phyloP scores from a whole-genome alignment of 2,797 vertebrate genomes.

The Megaceryle alcyon region DNA sequence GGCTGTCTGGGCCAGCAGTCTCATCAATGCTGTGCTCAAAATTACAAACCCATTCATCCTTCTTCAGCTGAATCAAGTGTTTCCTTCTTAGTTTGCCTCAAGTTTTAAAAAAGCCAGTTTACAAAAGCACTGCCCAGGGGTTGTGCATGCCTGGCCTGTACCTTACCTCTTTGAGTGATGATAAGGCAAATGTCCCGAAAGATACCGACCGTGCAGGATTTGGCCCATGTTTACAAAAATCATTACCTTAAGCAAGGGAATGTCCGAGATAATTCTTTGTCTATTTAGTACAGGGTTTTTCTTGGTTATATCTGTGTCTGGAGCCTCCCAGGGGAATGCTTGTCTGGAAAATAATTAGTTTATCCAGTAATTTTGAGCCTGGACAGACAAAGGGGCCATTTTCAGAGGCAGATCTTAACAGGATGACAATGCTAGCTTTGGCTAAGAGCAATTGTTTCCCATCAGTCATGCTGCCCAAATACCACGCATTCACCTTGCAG shows the following conservation, averaged over 20 bases:
- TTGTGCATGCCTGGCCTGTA: not conserved
- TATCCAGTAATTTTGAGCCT: not conserved
- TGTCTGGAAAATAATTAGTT: conserved; percentile 1
- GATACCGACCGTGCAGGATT: fast-evolving
- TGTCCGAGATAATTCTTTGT: not conserved
- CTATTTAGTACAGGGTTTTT: not conserved
- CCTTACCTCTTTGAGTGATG: not conserved
- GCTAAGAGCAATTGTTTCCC: not conserved
- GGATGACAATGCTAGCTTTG: not conserved
- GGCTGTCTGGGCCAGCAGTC: not conserved
- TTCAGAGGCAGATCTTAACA: not conserved
- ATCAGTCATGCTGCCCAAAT: fast-evolving
- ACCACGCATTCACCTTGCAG: fast-evolving
- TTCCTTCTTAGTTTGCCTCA: not conserved
- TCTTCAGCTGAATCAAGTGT: fast-evolving
- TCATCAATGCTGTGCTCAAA: not conserved
- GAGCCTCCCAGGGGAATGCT: not conserved
- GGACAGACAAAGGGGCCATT: not conserved
- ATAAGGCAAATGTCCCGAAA: not conserved
- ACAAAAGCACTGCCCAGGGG: not conserved
- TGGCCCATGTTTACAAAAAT: not conserved
- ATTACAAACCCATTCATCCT: not conserved
- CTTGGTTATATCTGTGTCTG: not conserved
- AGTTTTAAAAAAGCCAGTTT: not conserved
- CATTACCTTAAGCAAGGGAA: not conserved